Percentiles rank a stretch among this genome's conserved stretches.
Conservation (phyloP, 2,797 vertebrate species). For the Melanogrammus aeglefinus region DNA sequence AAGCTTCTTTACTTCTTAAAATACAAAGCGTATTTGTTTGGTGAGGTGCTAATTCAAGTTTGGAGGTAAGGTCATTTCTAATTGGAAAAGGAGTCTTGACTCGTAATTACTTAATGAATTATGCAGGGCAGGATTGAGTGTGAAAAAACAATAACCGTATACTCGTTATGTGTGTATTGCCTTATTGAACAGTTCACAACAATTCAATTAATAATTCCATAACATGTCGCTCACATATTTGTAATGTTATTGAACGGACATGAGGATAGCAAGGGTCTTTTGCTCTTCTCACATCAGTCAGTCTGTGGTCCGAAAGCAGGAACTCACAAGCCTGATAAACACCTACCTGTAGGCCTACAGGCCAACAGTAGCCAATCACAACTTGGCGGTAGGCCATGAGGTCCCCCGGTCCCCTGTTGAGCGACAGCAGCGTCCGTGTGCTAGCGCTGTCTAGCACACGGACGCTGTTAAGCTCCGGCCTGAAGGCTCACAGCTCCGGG, state of each 20-base stretch:
- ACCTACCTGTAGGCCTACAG: too few relatives aligned
- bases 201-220: not conserved
- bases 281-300: not conserved
- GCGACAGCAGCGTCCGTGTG: not conserved
- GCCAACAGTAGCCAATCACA: not conserved
- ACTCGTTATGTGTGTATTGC: not conserved
- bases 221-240: not conserved
- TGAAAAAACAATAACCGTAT: not conserved
- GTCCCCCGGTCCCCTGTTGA: not conserved
- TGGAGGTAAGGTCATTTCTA: not conserved
- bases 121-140: not conserved
- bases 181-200: too few relatives aligned
- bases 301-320: too few relatives aligned
- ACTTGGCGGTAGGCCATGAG: not conserved
- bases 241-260: not conserved
- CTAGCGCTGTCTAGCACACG: not conserved
- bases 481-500: constrained; percentile 17
- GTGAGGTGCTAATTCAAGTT: not conserved
- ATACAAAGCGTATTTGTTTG: not conserved
- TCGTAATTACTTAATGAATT: not conserved
- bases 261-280: not conserved
- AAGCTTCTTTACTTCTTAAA: not conserved
- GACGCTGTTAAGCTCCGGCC: constrained; percentile 23
- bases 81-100: not conserved
- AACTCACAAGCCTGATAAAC: too few relatives aligned